phyloP scores from a whole-genome alignment of 2,888 invertebrate species.

The Volucella inanis region DNA sequence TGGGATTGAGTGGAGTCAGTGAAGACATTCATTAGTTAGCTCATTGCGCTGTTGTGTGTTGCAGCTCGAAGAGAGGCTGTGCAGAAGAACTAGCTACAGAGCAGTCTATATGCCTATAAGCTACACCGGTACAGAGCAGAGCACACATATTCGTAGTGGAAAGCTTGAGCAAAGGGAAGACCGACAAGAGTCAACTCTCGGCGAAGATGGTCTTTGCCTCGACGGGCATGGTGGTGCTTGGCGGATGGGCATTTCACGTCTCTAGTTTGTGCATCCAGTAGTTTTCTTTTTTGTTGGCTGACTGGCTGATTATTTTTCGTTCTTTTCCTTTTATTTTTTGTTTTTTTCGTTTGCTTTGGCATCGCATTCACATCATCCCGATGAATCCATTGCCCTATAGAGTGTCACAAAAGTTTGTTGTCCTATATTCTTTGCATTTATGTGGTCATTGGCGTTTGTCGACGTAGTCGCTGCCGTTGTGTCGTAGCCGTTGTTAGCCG shows the following conservation, averaged over 20 bases:
- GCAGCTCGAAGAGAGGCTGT: slow-evolving; percentile 65
- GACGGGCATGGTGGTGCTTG: slow-evolving; percentile 58
- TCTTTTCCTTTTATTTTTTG: slow-evolving; percentile 51
- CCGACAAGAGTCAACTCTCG: slow-evolving; percentile 64
- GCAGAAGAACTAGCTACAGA: slow-evolving; percentile 41
- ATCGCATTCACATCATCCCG: slow-evolving; percentile 75
- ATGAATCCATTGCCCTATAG: slow-evolving; percentile 75
- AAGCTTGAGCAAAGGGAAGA: slow-evolving; percentile 63
- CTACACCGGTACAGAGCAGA: neutral
- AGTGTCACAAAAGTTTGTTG: slow-evolving; percentile 75
- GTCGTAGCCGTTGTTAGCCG: slow-evolving; percentile 41
- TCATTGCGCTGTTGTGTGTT: slow-evolving; percentile 43
- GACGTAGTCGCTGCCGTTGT: slow-evolving; percentile 40
- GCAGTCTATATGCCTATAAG: slow-evolving; percentile 17
- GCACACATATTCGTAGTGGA: slow-evolving; percentile 15
- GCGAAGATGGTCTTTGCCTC: slow-evolving; percentile 49
- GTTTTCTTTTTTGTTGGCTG: slow-evolving; percentile 56
- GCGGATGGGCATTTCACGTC: slow-evolving; percentile 71
- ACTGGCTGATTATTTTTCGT: slow-evolving; percentile 59
- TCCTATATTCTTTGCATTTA: slow-evolving; percentile 74
- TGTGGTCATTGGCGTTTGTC: slow-evolving; percentile 75
- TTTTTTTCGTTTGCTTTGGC: slow-evolving; percentile 64
- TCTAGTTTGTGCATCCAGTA: slow-evolving; percentile 71
- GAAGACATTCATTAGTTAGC: slow-evolving; percentile 70
- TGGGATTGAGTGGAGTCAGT: slow-evolving; percentile 5